These are phyloP conservation scores for Cettia cetti DNA, from an alignment of 2,113 vertebrate genomes.

Conservation along the genomic window DNA sequence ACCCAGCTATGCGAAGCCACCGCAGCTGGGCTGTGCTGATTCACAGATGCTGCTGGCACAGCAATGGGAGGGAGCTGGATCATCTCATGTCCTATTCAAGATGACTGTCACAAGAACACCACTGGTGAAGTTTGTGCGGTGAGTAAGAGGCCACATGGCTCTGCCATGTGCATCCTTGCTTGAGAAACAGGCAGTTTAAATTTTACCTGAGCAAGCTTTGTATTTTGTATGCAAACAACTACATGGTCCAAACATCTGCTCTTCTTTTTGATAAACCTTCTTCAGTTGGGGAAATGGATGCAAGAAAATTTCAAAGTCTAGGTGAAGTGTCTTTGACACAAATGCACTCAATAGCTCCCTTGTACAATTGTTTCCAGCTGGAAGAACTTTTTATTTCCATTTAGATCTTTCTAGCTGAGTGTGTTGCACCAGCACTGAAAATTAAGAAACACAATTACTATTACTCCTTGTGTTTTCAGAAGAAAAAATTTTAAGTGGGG, in stretches of 20 bases:
- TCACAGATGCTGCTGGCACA: neutral
- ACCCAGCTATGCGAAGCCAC: neutral
- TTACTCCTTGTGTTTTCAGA: neutral
- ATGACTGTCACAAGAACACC: neutral
- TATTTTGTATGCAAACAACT: neutral
- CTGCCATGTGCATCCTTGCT: neutral
- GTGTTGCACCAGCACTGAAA: neutral
- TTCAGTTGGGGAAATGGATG: neutral
- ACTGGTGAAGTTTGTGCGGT: neutral
- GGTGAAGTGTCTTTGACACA: neutral
- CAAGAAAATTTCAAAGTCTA: neutral
- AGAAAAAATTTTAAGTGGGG: neutral
- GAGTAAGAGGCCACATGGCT: rapidly evolving
- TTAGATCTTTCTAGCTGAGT: neutral
- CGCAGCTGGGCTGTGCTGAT: neutral
- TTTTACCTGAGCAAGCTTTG: neutral
- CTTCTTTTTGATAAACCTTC: neutral
- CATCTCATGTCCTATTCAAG: neutral
- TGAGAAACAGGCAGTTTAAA: neutral
- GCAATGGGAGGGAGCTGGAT: neutral
- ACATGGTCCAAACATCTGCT: neutral
- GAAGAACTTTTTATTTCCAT: neutral
- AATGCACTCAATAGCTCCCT: neutral
- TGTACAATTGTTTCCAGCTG: neutral
- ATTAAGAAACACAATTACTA: neutral